Percentiles rank a stretch among this genome's conserved stretches.
These are phyloP conservation scores for Camponotus vicinus DNA, from an alignment of 1,140 invertebrate species.

Conservation along the genomic window DNA sequence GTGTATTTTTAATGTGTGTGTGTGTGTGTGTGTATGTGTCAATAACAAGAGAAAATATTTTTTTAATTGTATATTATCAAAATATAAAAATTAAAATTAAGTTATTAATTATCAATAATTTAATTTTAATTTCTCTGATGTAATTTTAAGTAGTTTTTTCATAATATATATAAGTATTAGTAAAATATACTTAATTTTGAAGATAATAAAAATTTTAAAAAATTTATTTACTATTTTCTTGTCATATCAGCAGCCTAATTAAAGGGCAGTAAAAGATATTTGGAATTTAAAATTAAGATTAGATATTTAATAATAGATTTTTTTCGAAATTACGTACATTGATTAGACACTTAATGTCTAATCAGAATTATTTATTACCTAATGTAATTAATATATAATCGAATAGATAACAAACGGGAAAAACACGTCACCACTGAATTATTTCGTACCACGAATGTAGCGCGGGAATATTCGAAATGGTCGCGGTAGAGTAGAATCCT, in stretches of 20 bases:
- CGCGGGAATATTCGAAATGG: neutral
- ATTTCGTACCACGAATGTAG: neutral
- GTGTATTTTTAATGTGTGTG: too few species aligned
- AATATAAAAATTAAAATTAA: too few species aligned
- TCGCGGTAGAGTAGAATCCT: constrained; percentile 23
- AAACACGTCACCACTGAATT: neutral
- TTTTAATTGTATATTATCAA: too few species aligned
- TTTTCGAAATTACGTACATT: neutral
- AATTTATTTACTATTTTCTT: neutral
- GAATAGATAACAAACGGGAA: neutral
- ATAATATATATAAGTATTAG: too few species aligned
- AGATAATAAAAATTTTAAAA: too few species aligned
- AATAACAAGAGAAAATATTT: too few species aligned
- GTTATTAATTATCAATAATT: too few species aligned
- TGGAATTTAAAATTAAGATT: neutral
- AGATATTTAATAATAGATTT: neutral
- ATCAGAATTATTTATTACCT: neutral
- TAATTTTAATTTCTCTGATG: too few species aligned
- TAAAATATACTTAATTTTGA: too few species aligned
- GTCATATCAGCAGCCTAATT: neutral
- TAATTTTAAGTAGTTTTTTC: too few species aligned
- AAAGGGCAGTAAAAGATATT: too few species aligned
- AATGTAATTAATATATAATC: neutral
- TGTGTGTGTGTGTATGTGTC: too few species aligned
- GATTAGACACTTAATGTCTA: neutral